A percentile compares a stretch with the other conserved stretches of the same genome.
These are phyloP conservation scores for Carcina quercana DNA, from an alignment of 2,888 invertebrate species.

Conservation along the genomic window DNA sequence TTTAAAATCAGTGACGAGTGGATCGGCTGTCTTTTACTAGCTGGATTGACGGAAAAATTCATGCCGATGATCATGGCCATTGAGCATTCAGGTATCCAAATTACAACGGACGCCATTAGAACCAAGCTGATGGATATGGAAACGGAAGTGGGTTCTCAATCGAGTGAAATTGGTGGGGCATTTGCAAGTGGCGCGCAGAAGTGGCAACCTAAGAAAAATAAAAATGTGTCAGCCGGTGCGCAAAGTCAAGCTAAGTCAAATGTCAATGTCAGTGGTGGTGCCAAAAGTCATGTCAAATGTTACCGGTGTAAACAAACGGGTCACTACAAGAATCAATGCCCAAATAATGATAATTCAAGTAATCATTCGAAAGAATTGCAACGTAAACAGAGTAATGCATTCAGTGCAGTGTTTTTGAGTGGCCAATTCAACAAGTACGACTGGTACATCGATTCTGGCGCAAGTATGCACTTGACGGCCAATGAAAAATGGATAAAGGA, in stretches of 20 bases:
- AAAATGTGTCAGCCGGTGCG: not conserved
- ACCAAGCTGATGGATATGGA: conserved; percentile 8
- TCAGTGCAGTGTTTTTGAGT: conserved; percentile 20
- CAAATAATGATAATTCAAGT: conserved; percentile 10
- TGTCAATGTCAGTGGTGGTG: conserved; percentile 9
- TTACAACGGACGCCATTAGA: conserved; percentile 11
- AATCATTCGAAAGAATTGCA: too few relatives aligned
- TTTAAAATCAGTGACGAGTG: conserved; percentile 10
- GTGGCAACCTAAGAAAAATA: not conserved
- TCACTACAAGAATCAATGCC: conserved; percentile 19
- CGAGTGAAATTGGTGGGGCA: not conserved
- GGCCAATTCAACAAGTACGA: conserved; percentile 19
- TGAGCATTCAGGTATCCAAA: conserved; percentile 11
- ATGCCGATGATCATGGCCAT: conserved; percentile 10
- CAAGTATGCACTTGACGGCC: conserved; percentile 19
- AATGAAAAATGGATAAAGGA: conserved; percentile 14
- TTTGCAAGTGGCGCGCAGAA: conserved; percentile 1
- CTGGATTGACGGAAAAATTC: conserved; percentile 9
- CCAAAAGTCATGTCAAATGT: conserved; percentile 13
- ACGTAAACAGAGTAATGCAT: conserved; percentile 17
- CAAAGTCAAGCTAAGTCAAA: conserved; percentile 12
- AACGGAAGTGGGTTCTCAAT: not conserved
- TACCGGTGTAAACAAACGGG: conserved; percentile 21
- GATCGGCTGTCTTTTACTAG: conserved; percentile 9
- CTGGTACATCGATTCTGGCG: conserved; percentile 17